Percentiles rank a stretch among this genome's conserved stretches.
Conservation (phyloP, 2,888 invertebrate species). For the Lamellibrachia satsuma region DNA sequence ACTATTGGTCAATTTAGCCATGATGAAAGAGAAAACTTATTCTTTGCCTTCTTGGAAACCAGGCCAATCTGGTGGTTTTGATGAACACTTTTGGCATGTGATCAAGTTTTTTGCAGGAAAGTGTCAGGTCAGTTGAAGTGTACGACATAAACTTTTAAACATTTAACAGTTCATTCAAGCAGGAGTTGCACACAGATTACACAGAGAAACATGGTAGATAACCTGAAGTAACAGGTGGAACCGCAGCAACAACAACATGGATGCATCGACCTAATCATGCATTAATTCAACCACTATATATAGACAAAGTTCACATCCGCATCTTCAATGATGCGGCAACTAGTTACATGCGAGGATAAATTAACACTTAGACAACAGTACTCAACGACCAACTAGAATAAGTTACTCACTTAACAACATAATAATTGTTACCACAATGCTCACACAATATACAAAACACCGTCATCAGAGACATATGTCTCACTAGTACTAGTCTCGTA, state of each 20-base stretch:
- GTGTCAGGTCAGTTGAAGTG: background rate
- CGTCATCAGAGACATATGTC: background rate
- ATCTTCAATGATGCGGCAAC: background rate
- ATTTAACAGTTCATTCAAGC: background rate
- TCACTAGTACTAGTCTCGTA: background rate
- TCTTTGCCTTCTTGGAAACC: background rate
- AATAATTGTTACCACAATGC: background rate
- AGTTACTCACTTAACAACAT: background rate
- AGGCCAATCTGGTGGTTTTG: background rate
- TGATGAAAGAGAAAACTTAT: no score
- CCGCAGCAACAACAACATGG: background rate
- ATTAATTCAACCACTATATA: constrained; percentile 6
- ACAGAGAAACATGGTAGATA: background rate
- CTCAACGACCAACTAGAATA: constrained; percentile 17
- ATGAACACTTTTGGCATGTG: background rate
- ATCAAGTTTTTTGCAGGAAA: background rate
- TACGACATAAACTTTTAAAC: background rate
- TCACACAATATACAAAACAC: background rate
- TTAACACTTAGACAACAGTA: constrained; percentile 17
- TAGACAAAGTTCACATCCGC: background rate
- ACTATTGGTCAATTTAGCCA: background rate
- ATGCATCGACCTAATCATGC: constrained; percentile 10
- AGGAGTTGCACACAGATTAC: background rate
- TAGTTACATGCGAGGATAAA: constrained; percentile 5
- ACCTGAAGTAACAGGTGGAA: background rate